phyloP scores from a whole-genome alignment of 2,113 vertebrate species.

The Romanogobio albipinnatus region DNA sequence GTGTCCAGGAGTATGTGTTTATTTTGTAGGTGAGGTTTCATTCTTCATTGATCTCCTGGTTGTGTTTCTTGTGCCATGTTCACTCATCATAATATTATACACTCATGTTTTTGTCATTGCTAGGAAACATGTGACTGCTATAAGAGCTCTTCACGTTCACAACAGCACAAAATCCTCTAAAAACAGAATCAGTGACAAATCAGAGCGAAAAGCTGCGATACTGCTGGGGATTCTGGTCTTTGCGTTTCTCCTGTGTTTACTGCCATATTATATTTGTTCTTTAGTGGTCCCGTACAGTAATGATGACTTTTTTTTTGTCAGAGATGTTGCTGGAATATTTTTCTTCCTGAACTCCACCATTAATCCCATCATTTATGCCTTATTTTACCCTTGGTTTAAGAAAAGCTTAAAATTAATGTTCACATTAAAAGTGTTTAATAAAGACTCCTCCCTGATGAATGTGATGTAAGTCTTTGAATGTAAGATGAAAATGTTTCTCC shows the following conservation, averaged over 20 bases:
- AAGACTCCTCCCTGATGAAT: constrained; percentile 41
- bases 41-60: constrained; percentile 53
- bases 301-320: constrained; percentile 21
- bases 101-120: constrained; percentile 53
- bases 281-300: not conserved
- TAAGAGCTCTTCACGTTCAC: constrained; percentile 42
- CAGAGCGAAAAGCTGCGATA: constrained; percentile 35
- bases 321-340: not conserved
- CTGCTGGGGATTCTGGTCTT: not conserved
- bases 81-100: constrained; percentile 56
- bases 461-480: not conserved
- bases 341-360: constrained; percentile 55
- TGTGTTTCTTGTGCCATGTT: constrained; percentile 49
- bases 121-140: constrained; percentile 63
- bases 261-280: constrained; percentile 54
- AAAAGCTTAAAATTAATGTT: constrained; percentile 61
- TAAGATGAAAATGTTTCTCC: not conserved
- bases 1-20: constrained; percentile 16
- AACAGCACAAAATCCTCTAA: not conserved
- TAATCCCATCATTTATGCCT: constrained; percentile 63
- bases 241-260: constrained; percentile 55
- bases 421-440: constrained; percentile 30
- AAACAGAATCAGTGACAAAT: constrained; percentile 12
- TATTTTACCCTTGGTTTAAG: constrained; percentile 63
- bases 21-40: constrained; percentile 16